A percentile compares a stretch with the other conserved stretches of the same genome.
phyloP scores from a whole-genome alignment of 1,140 invertebrate genomes.

The Phenacoccus solenopsis region DNA sequence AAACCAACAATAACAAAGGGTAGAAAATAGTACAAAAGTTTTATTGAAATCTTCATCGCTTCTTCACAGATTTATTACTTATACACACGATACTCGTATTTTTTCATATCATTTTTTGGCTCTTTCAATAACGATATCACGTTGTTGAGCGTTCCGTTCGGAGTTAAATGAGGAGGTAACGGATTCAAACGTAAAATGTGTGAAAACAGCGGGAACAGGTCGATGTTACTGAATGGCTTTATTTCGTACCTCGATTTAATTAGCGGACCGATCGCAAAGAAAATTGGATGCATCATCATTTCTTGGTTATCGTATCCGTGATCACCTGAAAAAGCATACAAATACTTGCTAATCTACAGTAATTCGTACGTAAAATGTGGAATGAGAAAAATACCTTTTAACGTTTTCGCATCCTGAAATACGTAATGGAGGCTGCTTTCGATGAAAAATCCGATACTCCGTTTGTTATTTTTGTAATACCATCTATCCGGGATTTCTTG shows the following conservation, averaged over 20 bases:
- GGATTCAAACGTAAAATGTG: constrained; percentile 18
- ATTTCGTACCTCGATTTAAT: constrained; percentile 40
- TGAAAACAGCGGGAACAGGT: constrained; percentile 47
- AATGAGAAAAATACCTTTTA: neutral
- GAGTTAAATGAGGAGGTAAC: neutral
- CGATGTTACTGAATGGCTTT: constrained; percentile 45
- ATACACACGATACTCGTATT: neutral
- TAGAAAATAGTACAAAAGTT: too few species aligned
- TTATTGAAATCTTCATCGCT: too few species aligned
- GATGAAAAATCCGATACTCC: neutral
- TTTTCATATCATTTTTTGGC: neutral
- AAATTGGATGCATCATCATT: constrained; percentile 50
- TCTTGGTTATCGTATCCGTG: constrained; percentile 51
- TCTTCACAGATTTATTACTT: too few species aligned
- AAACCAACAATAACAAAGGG: too few species aligned
- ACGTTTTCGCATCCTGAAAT: neutral
- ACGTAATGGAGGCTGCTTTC: neutral
- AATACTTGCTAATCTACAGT: neutral
- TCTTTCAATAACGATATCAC: neutral
- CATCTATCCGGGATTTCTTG: constrained; percentile 15
- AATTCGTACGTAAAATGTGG: too few species aligned
- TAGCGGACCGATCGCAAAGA: constrained; percentile 50
- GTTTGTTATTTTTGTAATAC: constrained; percentile 9
- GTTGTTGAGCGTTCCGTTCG: neutral
- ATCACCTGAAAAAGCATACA: constrained; percentile 34